Conservation (phyloP, 2,797 vertebrate genomes). For the Lacerta bilineata region DNA sequence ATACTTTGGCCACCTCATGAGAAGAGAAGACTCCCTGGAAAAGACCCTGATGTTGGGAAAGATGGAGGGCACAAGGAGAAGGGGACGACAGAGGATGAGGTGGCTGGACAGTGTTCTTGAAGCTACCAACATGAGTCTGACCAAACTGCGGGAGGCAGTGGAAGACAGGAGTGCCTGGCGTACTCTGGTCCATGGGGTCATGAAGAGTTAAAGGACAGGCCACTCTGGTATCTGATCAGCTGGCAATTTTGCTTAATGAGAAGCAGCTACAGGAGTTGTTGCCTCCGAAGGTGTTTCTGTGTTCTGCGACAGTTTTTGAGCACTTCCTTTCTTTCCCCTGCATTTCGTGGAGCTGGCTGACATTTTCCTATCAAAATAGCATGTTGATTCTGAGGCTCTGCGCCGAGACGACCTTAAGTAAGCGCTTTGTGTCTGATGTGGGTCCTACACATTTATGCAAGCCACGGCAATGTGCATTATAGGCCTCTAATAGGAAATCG, state of each 20-base stretch:
- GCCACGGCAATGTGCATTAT: not conserved
- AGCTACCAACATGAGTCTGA: too few relatives aligned
- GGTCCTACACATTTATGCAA: not conserved
- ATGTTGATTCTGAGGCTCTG: not conserved
- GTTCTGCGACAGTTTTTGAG: not conserved
- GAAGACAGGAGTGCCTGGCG: too few relatives aligned
- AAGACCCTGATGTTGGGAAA: too few relatives aligned
- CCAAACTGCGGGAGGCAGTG: too few relatives aligned
- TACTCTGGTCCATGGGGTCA: too few relatives aligned
- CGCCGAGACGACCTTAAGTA: not conserved
- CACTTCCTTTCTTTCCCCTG: not conserved
- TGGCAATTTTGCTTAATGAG: not conserved
- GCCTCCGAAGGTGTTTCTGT: not conserved
- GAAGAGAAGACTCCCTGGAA: too few relatives aligned
- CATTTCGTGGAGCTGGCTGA: not conserved
- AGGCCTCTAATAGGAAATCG: slow-evolving; percentile 4
- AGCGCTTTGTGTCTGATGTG: not conserved
- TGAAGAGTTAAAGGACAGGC: not conserved
- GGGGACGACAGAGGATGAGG: too few relatives aligned
- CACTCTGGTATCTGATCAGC: slow-evolving; percentile 7
- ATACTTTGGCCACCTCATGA: too few relatives aligned
- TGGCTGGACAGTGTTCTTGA: too few relatives aligned
- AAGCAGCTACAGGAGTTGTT: not conserved
- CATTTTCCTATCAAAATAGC: slow-evolving; percentile 18
- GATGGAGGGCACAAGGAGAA: too few relatives aligned